These are phyloP conservation scores for Sternarchorhynchus goeldii DNA, from an alignment of 2,797 vertebrate genomes.

Conservation along the genomic window DNA sequence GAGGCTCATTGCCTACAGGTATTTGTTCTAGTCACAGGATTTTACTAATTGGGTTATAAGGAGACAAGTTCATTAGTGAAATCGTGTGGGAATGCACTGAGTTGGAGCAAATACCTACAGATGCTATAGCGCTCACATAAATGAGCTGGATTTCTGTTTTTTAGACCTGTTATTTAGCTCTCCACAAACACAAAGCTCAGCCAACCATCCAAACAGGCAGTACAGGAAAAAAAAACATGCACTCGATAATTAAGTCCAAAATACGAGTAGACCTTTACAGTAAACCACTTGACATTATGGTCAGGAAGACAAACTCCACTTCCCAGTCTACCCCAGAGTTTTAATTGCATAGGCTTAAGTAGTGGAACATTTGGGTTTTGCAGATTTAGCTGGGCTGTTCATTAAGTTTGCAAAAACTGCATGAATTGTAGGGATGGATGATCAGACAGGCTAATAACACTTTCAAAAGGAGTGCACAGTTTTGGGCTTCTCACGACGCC, in stretches of 20 bases:
- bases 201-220: too few relatives aligned
- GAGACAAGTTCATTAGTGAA: slow-evolving; percentile 21
- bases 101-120: slow-evolving; percentile 31
- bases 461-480: background rate
- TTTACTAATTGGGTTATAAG: slow-evolving; percentile 26
- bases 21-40: slow-evolving; percentile 11
- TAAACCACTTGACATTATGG: background rate
- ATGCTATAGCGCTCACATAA: background rate
- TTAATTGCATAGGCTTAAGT: too few relatives aligned
- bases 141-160: background rate
- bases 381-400: background rate
- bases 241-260: background rate
- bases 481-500: too few relatives aligned
- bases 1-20: background rate
- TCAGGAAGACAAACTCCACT: slow-evolving; percentile 1
- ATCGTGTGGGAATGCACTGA: slow-evolving; percentile 17
- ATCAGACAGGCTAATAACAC: too few relatives aligned
- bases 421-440: background rate
- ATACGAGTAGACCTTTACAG: background rate
- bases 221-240: background rate
- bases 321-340: too few relatives aligned
- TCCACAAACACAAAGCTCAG: background rate
- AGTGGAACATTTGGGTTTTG: too few relatives aligned
- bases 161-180: background rate
- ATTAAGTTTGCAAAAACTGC: background rate